Evolutionary conservation across 1,140 invertebrate species (phyloP).

Genomic region (Pissodes strobi): DNA sequence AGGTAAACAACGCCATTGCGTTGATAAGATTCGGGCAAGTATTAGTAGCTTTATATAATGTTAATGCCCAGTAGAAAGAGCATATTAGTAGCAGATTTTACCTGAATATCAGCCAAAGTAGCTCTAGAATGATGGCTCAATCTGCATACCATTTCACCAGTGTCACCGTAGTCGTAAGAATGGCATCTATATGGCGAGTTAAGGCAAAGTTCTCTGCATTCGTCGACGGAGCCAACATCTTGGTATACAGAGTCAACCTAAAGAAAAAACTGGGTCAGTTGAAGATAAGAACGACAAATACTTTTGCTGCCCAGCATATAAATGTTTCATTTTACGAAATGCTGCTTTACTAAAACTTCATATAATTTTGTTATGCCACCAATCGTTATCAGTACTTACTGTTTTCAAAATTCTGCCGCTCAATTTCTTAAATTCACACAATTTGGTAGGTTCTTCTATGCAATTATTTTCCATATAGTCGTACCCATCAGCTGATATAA

Average conservation of each 20-base stretch:
- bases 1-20: no score
- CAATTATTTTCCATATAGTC: constrained; percentile 92
- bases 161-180: constrained; percentile 91
- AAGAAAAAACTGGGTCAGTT: no score
- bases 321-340: no score
- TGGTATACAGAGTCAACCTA: constrained; percentile 88
- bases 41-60: background rate
- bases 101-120: constrained; percentile 85
- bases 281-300: no score
- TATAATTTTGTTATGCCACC: no score
- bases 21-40: background rate
- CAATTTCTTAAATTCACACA: constrained; percentile 91
- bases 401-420: constrained; percentile 88
- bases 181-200: constrained; percentile 86
- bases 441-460: constrained; percentile 84
- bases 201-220: constrained; percentile 85
- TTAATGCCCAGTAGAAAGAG: no score
- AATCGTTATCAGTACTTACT: constrained; percentile 3
- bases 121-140: constrained; percentile 88
- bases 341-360: no score
- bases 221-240: constrained; percentile 82
- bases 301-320: no score
- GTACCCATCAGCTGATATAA: constrained; percentile 66
- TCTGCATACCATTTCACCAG: constrained; percentile 89
- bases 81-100: no score